Evolutionary conservation across 2,888 invertebrate genomes (phyloP).

Genomic region (Saturnia pavonia): DNA sequence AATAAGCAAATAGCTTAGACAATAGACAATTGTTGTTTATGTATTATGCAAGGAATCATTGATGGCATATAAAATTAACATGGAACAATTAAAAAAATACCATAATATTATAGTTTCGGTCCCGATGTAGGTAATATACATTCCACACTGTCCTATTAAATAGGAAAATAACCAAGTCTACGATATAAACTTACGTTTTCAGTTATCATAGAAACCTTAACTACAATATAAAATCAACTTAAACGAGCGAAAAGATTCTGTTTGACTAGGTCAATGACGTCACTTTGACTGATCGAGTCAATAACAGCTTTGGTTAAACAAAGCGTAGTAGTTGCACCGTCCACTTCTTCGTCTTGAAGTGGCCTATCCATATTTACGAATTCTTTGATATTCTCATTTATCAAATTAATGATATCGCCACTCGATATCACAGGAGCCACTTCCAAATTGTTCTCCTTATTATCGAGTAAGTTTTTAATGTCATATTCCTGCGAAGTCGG

Average conservation of each 20-base stretch:
- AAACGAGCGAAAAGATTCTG: slow-evolving; percentile 70
- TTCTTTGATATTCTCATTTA: slow-evolving; percentile 59
- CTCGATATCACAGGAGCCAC: slow-evolving; percentile 45
- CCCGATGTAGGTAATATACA: not conserved
- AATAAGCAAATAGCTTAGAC: too few species aligned
- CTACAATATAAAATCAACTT: slow-evolving; percentile 33
- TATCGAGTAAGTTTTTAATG: slow-evolving; percentile 53
- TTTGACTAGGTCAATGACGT: slow-evolving; percentile 80
- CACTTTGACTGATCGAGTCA: slow-evolving; percentile 84
- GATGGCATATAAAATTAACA: not conserved
- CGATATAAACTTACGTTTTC: not conserved
- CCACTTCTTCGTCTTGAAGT: slow-evolving; percentile 59
- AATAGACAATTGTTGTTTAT: not conserved
- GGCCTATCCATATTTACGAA: slow-evolving; percentile 47
- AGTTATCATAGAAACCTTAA: not conserved
- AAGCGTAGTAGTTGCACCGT: slow-evolving; percentile 57
- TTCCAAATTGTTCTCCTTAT: slow-evolving; percentile 56
- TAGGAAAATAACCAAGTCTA: not conserved
- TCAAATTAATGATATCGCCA: slow-evolving; percentile 54
- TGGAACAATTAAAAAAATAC: not conserved
- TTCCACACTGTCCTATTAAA: not conserved
- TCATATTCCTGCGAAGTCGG: slow-evolving; percentile 47
- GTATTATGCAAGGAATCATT: not conserved
- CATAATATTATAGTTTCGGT: not conserved
- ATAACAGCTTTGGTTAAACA: slow-evolving; percentile 78